Base-by-base conservation (phyloP, 2,797 vertebrate genomes). In the Myripristis murdjan region DNA sequence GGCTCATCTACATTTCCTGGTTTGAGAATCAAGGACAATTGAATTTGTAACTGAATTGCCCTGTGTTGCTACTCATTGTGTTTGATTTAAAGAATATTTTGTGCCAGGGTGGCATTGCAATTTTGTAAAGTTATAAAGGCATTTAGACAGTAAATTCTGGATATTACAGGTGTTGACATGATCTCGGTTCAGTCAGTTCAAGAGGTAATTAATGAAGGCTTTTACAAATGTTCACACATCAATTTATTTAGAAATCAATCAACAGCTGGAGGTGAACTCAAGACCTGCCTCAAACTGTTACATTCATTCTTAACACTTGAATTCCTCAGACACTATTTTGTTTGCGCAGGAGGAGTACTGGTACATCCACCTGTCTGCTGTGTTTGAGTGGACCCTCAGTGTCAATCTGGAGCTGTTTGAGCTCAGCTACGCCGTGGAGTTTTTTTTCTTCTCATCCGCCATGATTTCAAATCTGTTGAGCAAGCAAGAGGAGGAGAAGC, bases 361-460 rank as follows among this genome's bases (percentile, higher is more conserved):
- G 3, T 93, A 90, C 63, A 0, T 35, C 2, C 95, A 95, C 61
- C 3, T 93, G 52, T 85, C 93, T 2, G 95, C 95, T 3, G 47
- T 95, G 5, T 94, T 94, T 52, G 95, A 96, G 82, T 96, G 95
- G 95, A 87, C 87, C 43, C 89, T 96, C 53, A 91, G 91, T 0
- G 6, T 88, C 26, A 96, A 96, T 83, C 64, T 95, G 72, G 89
- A 95, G 79, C 55, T 95, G 59, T 96, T 95, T 65, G 94, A 95
- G 83, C 87, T 96, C 80, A 95, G 90, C 84, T 96, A 77, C 5
- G 49, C 60, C 0, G 81, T 87, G 64, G 95, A 96, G 77, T 96
- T 95, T 75, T 88, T 28, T 56, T 91, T 77, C 86, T 96, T 96
- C 81, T 94, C 94, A 0, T 93, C 94, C 10, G 92, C 76, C 80